These are phyloP conservation scores for Eptatretus atami DNA, from an alignment of 2,797 vertebrate species.

Conservation along the genomic window DNA sequence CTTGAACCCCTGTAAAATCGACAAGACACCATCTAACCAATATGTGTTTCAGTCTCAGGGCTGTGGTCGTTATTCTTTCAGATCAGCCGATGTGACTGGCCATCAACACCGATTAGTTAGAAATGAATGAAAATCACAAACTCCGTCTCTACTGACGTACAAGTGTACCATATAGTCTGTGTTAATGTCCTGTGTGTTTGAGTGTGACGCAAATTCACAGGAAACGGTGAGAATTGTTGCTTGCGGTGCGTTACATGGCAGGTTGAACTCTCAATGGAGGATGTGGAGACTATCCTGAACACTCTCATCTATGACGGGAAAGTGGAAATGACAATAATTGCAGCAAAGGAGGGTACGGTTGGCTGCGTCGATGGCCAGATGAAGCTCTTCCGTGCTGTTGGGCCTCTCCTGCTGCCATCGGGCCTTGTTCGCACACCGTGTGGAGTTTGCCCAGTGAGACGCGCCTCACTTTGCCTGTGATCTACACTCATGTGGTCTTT, in stretches of 20 bases:
- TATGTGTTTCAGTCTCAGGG: too few species aligned
- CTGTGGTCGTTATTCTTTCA: too few species aligned
- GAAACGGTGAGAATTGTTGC: neutral
- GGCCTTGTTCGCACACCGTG: constrained; percentile 62
- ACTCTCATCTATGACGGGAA: constrained; percentile 87
- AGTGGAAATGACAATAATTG: constrained; percentile 79
- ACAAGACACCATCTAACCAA: too few species aligned
- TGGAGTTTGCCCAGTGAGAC: constrained; percentile 60
- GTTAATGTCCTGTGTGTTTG: neutral
- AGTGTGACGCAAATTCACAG: neutral
- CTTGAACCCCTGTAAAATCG: too few species aligned
- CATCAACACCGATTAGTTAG: too few species aligned
- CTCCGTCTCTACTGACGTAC: too few species aligned
- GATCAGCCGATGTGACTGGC: too few species aligned
- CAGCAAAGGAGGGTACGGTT: constrained; percentile 68
- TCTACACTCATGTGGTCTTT: too few species aligned
- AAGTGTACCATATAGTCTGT: too few species aligned
- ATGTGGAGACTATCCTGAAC: constrained; percentile 90
- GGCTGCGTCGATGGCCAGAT: constrained; percentile 72
- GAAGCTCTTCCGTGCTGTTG: constrained; percentile 62
- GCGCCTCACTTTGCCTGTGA: too few species aligned
- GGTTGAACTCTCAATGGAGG: constrained; percentile 94
- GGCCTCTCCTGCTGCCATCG: constrained; percentile 40
- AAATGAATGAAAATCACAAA: too few species aligned
- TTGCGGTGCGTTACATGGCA: constrained; percentile 11